These are phyloP conservation scores for Galleria mellonella DNA, from an alignment of 1,140 invertebrate genomes.

Conservation along the genomic window DNA sequence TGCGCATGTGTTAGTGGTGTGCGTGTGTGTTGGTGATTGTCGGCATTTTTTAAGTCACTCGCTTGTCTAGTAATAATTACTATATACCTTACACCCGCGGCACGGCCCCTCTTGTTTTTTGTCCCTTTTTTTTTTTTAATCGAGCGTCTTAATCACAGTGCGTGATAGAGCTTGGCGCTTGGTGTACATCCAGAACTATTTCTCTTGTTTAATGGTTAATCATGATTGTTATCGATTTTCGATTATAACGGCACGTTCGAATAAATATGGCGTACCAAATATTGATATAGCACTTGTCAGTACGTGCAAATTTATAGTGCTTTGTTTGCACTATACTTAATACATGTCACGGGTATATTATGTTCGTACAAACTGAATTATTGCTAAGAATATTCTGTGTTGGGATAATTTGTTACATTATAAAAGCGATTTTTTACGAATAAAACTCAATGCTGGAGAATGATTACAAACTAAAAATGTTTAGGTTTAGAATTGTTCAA, in stretches of 20 bases:
- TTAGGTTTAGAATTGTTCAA: too few species aligned
- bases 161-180: slow-evolving; percentile 11
- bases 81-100: slow-evolving; percentile 64
- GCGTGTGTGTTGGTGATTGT: slow-evolving; percentile 27
- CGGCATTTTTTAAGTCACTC: slow-evolving; percentile 60
- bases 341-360: too few species aligned
- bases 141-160: slow-evolving; percentile 38
- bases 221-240: slow-evolving; percentile 18
- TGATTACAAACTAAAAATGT: too few species aligned
- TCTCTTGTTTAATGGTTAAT: slow-evolving; percentile 21
- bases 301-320: too few species aligned
- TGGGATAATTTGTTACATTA: too few species aligned
- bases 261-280: slow-evolving; percentile 20
- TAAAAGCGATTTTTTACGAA: too few species aligned
- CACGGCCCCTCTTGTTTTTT: slow-evolving; percentile 27
- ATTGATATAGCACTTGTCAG: slow-evolving; percentile 19
- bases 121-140: slow-evolving; percentile 33
- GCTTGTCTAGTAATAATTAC: slow-evolving; percentile 68
- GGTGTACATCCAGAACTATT: slow-evolving; percentile 12
- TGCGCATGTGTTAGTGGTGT: slow-evolving; percentile 8
- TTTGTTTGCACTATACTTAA: too few species aligned
- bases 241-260: slow-evolving; percentile 14
- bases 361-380: too few species aligned
- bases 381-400: too few species aligned
- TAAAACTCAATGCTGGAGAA: too few species aligned